These are phyloP conservation scores for Peromyscus attwateri DNA, from an alignment of 2,797 vertebrate species.

Conservation along the genomic window DNA sequence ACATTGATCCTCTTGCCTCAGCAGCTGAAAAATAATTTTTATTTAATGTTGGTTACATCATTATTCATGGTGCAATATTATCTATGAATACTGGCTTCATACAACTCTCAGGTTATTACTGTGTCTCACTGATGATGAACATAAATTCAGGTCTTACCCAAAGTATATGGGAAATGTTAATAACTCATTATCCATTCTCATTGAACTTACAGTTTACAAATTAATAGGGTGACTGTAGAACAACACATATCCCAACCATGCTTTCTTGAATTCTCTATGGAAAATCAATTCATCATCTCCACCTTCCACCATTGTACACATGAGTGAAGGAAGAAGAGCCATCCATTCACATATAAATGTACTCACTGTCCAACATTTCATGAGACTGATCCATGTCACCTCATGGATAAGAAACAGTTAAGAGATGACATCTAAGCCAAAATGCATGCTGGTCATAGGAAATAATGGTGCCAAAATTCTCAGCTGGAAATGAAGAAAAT, in stretches of 20 bases:
- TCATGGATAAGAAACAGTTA: background rate
- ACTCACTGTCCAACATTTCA: background rate
- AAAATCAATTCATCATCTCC: background rate
- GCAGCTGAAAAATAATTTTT: background rate
- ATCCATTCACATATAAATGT: background rate
- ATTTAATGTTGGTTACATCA: background rate
- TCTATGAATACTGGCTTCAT: background rate
- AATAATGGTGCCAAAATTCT: background rate
- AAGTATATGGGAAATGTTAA: background rate
- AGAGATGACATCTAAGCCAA: background rate
- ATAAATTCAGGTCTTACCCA: conserved; percentile 46
- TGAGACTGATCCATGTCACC: background rate
- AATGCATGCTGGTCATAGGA: background rate
- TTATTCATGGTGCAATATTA: background rate
- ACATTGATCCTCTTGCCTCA: background rate
- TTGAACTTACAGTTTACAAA: background rate
- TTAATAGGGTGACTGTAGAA: background rate
- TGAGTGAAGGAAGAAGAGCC: background rate
- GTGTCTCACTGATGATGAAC: background rate
- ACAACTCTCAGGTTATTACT: background rate
- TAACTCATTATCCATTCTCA: background rate
- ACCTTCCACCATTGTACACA: background rate
- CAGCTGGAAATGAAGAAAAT: background rate
- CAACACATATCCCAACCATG: background rate
- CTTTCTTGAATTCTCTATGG: background rate